Evolutionary conservation across 2,113 vertebrate genomes (phyloP).

Genomic region (Jacana jacana): DNA sequence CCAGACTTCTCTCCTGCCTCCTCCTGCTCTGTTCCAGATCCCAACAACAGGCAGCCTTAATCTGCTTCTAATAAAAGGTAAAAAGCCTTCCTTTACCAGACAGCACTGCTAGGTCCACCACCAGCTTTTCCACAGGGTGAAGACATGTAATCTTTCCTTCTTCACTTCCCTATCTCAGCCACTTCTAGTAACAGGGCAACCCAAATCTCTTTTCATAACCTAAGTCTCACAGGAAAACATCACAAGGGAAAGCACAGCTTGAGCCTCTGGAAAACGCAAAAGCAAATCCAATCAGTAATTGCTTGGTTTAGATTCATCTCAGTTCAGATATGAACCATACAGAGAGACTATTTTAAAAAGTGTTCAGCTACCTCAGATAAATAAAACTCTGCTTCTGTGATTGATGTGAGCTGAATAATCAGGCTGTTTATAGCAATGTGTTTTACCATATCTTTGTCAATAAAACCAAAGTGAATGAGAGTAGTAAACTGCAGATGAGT

Average conservation of each 20-base stretch:
- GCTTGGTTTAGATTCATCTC: background rate
- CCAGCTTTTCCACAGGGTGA: background rate
- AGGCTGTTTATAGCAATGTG: background rate
- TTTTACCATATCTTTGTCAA: background rate
- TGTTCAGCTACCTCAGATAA: background rate
- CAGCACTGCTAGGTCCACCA: background rate
- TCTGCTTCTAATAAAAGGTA: slow-evolving; percentile 2
- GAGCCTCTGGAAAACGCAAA: background rate
- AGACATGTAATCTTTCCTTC: background rate
- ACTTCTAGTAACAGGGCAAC: background rate
- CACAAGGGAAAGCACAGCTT: background rate
- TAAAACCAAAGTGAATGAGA: background rate
- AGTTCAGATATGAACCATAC: background rate
- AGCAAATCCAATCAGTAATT: background rate
- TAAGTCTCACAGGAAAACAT: background rate
- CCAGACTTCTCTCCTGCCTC: background rate
- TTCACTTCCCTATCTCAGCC: background rate
- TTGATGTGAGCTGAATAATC: background rate
- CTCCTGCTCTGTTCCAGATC: background rate
- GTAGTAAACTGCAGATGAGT: background rate
- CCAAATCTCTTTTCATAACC: background rate
- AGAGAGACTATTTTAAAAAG: background rate
- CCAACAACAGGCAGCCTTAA: background rate
- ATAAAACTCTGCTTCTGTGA: background rate
- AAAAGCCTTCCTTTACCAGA: background rate